Percentiles rank a stretch among this genome's conserved stretches.
Conservation (phyloP, 2,797 vertebrate genomes). For the Molossus molossus region DNA sequence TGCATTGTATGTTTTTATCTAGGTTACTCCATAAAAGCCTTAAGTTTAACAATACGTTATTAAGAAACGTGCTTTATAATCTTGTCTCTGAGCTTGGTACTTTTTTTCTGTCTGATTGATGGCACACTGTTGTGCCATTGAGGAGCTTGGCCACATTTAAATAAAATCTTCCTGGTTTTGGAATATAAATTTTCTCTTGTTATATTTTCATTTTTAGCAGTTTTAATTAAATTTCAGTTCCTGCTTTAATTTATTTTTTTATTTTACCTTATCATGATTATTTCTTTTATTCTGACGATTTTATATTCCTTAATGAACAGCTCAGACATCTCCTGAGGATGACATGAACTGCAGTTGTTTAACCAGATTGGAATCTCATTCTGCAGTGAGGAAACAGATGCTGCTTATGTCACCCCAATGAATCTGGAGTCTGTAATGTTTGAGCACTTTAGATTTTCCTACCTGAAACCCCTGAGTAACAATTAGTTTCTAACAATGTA, state of each 20-base stretch:
- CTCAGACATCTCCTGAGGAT: background rate
- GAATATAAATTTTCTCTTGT: background rate
- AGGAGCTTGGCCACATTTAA: fast-evolving
- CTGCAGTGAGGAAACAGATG: background rate
- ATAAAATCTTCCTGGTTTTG: background rate
- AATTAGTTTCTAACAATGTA: conserved; percentile 65
- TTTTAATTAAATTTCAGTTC: conserved; percentile 48
- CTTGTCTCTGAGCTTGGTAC: background rate
- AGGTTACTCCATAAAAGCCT: background rate
- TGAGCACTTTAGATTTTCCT: conserved; percentile 53
- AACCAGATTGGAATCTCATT: background rate
- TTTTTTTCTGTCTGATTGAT: background rate
- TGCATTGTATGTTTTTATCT: background rate
- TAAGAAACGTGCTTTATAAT: background rate
- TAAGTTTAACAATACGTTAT: background rate
- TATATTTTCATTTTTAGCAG: conserved; percentile 17
- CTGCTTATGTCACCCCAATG: background rate
- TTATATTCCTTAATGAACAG: background rate
- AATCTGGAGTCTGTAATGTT: background rate
- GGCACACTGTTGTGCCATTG: background rate
- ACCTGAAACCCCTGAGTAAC: conserved; percentile 4
- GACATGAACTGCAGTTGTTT: background rate
- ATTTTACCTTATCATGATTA: background rate
- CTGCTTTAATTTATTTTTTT: background rate
- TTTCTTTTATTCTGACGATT: background rate